These are phyloP conservation scores for Vultur gryphus DNA, from an alignment of 2,797 vertebrate genomes.

Conservation along the genomic window DNA sequence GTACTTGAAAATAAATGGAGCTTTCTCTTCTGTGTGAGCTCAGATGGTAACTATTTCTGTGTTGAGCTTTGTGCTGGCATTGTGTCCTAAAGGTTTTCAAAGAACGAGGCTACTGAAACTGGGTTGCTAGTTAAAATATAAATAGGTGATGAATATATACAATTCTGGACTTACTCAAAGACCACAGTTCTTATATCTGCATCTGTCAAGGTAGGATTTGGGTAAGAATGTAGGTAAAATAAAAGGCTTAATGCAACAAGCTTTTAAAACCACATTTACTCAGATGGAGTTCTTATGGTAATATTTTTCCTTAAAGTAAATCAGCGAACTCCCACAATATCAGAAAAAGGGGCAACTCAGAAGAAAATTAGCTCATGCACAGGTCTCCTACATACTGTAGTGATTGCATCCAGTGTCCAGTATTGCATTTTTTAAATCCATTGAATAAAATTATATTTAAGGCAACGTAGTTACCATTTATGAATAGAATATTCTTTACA, in stretches of 20 bases:
- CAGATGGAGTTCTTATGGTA: background rate
- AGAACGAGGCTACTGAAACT: background rate
- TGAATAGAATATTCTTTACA: background rate
- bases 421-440: background rate
- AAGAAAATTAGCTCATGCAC: background rate
- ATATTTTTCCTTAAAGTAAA: background rate
- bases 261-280: constrained; percentile 28
- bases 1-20: background rate
- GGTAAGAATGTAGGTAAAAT: constrained; percentile 49
- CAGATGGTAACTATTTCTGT: background rate
- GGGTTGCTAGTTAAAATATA: background rate
- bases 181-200: constrained; percentile 27
- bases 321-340: background rate
- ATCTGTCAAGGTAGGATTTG: constrained; percentile 18
- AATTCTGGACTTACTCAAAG: constrained; percentile 47
- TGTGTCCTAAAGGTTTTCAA: background rate
- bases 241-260: constrained; percentile 49
- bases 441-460: constrained; percentile 3
- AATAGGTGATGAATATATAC: background rate
- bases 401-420: background rate
- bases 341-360: background rate
- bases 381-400: background rate
- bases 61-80: background rate
- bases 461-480: background rate
- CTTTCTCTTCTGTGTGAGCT: background rate